Conservation (phyloP, 1,140 invertebrate genomes). For the Trichonephila inaurata region DNA sequence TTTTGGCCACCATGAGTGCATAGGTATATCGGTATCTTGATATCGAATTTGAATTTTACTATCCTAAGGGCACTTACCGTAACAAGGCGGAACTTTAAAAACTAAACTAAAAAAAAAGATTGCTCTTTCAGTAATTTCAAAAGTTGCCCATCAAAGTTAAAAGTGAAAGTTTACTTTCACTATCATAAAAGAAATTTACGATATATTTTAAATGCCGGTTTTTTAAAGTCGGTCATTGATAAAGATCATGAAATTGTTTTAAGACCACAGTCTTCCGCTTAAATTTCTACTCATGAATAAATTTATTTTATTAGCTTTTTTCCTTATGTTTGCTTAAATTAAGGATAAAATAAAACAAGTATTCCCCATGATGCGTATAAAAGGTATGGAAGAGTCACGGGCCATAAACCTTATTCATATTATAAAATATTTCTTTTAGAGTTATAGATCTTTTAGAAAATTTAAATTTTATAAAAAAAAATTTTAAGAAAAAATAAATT, state of each 20-base stretch:
- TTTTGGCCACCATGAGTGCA: too few species aligned
- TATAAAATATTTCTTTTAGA: background rate
- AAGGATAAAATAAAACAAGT: background rate
- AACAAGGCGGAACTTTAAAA: too few species aligned
- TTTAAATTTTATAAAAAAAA: too few species aligned
- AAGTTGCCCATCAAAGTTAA: slow-evolving; percentile 24
- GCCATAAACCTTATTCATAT: background rate
- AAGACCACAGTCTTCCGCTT: background rate
- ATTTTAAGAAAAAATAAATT: too few species aligned
- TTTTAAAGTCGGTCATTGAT: slow-evolving; percentile 10
- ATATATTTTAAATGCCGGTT: background rate
- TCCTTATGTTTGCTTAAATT: background rate
- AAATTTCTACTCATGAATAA: background rate
- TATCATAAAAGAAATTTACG: slow-evolving; percentile 44
- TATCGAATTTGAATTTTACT: too few species aligned
- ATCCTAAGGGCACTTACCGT: too few species aligned
- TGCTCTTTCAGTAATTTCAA: background rate
- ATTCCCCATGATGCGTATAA: background rate
- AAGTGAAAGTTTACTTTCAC: slow-evolving; percentile 19
- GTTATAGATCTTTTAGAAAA: too few species aligned
- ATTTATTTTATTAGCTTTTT: slow-evolving; percentile 43
- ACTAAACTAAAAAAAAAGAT: too few species aligned
- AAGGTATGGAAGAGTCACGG: background rate
- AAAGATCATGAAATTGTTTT: slow-evolving; percentile 9
- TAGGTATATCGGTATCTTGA: too few species aligned